phyloP scores from a whole-genome alignment of 1,140 invertebrate species.

The Lepeophtheirus salmonis region DNA sequence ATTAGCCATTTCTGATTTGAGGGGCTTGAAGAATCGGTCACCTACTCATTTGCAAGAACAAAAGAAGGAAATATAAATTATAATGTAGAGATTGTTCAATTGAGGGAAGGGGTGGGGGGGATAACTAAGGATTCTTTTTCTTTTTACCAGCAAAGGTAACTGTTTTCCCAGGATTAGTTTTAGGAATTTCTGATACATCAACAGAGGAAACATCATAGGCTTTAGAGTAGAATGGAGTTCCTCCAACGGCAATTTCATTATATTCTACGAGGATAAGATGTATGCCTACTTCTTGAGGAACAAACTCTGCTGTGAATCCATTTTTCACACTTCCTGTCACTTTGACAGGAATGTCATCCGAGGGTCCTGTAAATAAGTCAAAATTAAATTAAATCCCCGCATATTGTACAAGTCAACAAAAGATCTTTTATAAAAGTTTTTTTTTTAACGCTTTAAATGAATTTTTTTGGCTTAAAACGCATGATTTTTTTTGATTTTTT shows the following conservation, averaged over 20 bases:
- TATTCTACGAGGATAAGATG: conserved; percentile 76
- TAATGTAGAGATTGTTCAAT: background rate
- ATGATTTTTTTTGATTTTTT: too few species aligned
- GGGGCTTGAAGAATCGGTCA: background rate
- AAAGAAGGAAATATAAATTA: background rate
- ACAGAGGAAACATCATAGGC: conserved; percentile 57
- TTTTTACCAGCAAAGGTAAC: conserved; percentile 33
- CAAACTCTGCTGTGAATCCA: conserved; percentile 75
- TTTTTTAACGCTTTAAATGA: too few species aligned
- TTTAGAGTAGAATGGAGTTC: conserved; percentile 77
- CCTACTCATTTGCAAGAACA: background rate
- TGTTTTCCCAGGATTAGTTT: conserved; percentile 33
- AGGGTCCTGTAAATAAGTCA: too few species aligned
- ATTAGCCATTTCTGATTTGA: background rate
- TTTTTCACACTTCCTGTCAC: conserved; percentile 17
- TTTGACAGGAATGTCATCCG: conserved; percentile 17
- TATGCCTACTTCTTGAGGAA: conserved; percentile 65
- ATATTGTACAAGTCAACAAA: too few species aligned
- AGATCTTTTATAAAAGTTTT: too few species aligned
- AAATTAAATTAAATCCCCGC: too few species aligned
- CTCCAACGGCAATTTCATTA: conserved; percentile 67
- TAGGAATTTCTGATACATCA: conserved; percentile 31
- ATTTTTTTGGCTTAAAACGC: too few species aligned
- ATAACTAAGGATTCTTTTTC: background rate
- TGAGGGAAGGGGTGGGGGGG: background rate